Base-by-base conservation (phyloP, 2,888 invertebrate genomes). In the Seira sanloemensis region DNA sequence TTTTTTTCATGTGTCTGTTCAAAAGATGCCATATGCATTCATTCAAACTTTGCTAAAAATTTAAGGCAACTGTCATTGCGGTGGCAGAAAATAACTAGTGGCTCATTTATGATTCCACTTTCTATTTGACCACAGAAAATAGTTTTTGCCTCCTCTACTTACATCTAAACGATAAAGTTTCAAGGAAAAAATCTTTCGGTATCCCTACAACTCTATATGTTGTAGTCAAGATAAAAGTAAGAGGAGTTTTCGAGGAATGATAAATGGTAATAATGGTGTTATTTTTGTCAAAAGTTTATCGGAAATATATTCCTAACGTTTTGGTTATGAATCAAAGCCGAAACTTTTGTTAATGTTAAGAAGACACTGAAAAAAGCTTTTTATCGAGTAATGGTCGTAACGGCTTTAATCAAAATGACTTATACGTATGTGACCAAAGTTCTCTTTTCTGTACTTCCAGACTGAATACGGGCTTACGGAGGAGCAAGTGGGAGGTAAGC, bases 381-480 rank as follows among this genome's bases (percentile, higher is more conserved):
- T n/a, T n/a, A n/a, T n/a, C n/a, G n/a, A n/a, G n/a, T n/a, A n/a
- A n/a, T n/a, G n/a, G n/a, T n/a, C n/a, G n/a, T n/a, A n/a, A 18
- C 65, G 21, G 18, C 5, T 74, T 18, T 25, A 62, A 37, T 19
- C 25, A 62, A 65, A 12, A 84, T 74, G 18, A 9, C 24, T 65
- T 18, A n/a, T n/a, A n/a, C n/a, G n/a, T n/a, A 50, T 9, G 50
- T 67, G 5, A 77, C 19, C n/a, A n/a, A 16, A 46, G 26, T 76
- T 62, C 66, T 69, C 82, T 89, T 90, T 89, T 90, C 90, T 89
- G 90, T 85, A 90, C 92, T 94, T 92, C 85, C 94, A 96, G 96
- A 94, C 94, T 85, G 96, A 96, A 91, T 96, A 96, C 93, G 96
- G 96, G 90, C 94, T 97, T 88, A 95, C 96, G 79, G 96, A 96